Conservation (phyloP, 2,113 vertebrate genomes). For the Arenaria interpres region DNA sequence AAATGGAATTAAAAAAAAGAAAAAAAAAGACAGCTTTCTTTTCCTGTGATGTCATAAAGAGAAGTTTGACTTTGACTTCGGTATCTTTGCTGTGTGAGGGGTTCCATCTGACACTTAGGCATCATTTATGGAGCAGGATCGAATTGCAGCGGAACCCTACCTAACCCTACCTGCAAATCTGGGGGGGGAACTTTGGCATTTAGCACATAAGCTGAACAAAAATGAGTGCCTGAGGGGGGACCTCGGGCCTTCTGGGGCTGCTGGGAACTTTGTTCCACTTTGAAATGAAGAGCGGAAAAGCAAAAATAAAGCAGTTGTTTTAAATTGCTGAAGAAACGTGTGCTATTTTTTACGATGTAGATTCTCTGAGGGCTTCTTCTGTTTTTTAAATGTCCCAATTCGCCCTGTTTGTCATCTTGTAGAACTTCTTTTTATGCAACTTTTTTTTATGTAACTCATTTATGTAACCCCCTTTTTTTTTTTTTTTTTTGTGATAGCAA, state of each 20-base stretch:
- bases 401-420: neutral
- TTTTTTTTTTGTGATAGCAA: neutral
- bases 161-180: neutral
- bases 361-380: neutral
- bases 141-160: neutral
- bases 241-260: neutral
- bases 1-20: neutral
- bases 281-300: neutral
- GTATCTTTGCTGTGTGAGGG: neutral
- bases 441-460: neutral
- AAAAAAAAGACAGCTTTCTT: too few relatives aligned
- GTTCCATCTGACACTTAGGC: neutral
- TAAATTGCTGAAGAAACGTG: neutral
- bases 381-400: neutral
- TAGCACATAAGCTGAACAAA: neutral
- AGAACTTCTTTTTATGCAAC: neutral
- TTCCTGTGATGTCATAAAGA: neutral
- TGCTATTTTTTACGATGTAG: rapidly evolving
- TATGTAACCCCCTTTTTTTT: neutral
- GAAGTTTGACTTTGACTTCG: neutral
- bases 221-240: neutral
- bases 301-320: neutral
- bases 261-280: neutral
- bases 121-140: rapidly evolving
- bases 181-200: neutral